A percentile compares a stretch with the other conserved stretches of the same genome.
Conservation (phyloP, 2,113 vertebrate species). For the Herpailurus yagouaroundi region DNA sequence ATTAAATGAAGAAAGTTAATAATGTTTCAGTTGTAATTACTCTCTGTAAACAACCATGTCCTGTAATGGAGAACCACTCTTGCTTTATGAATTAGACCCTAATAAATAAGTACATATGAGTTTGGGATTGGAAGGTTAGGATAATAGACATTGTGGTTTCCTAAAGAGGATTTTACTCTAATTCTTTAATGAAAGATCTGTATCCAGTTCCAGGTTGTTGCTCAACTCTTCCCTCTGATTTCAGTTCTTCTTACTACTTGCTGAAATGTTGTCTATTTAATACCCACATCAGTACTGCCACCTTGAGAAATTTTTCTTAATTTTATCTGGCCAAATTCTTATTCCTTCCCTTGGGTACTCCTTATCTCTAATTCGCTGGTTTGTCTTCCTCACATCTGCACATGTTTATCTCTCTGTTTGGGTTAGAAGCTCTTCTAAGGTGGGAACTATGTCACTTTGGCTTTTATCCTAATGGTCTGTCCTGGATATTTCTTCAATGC, state of each 20-base stretch:
- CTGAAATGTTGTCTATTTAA: background rate
- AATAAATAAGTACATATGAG: background rate
- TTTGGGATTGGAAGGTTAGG: background rate
- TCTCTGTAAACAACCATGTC: background rate
- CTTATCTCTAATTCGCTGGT: background rate
- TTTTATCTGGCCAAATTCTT: background rate
- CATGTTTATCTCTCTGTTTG: background rate
- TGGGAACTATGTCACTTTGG: background rate
- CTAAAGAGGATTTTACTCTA: background rate
- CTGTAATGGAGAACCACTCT: background rate
- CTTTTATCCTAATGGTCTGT: background rate
- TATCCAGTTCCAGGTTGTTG: background rate
- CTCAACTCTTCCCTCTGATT: background rate
- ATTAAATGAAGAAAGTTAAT: background rate
- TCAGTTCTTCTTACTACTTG: background rate
- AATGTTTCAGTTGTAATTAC: background rate
- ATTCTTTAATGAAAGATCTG: background rate
- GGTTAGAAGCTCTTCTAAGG: background rate
- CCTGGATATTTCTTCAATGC: background rate
- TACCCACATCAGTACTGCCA: slow-evolving; percentile 12
- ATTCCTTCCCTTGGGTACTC: background rate
- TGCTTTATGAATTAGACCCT: background rate
- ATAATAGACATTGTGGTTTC: background rate
- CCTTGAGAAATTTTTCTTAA: slow-evolving; percentile 21
- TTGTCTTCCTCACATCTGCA: background rate